Evolutionary conservation across 1,140 invertebrate species (phyloP), one percentile per base, ranked within the genome.

Genomic region (Drosophila micromelanica): DNA sequence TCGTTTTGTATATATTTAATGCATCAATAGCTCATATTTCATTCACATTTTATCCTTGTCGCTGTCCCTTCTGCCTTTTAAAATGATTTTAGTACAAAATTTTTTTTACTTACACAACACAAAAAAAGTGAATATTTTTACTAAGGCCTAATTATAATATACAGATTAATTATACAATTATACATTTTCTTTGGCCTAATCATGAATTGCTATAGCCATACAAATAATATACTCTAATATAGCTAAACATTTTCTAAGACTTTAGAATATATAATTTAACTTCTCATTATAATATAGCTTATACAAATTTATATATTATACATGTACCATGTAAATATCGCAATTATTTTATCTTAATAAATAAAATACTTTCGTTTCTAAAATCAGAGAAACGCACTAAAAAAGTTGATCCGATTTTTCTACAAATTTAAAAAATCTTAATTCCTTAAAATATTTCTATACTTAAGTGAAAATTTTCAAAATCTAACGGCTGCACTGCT

Each of bases 231-330:
- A 55, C 62, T 55, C 43, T 46, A 20, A 30, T 54, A 46, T 43
- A 43, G 45, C 17, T 63, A 49, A 52, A 48, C 20, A 60, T 68
- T 59, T 60, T 60, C 43, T 64, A 72, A 45, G 62, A 45, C 30
- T 17, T 17, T 67, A 63, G 32, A 40, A 51, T 43, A 32, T 52
- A 73, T 40, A 55, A 68, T 69, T 73, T 73, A 73, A 68, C 15
- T 20, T 27, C 69, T 38, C n/a, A 30, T 54, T 32, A 49, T n/a
- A 37, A 40, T 35, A 27, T 38, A 51, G 62, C 48, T 67, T 51
- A 56, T 73, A 55, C 57, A 49, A 61, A 68, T 32, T 70, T 94
- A 35, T 38, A 92, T 89, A 94, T 60, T 89, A 94, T 60, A 91
- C 92, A 30, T 90, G 38, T 54, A 68, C 11, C 15, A 27, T 67